Conservation (phyloP, 2,888 invertebrate genomes). For the Andrena fulva region DNA sequence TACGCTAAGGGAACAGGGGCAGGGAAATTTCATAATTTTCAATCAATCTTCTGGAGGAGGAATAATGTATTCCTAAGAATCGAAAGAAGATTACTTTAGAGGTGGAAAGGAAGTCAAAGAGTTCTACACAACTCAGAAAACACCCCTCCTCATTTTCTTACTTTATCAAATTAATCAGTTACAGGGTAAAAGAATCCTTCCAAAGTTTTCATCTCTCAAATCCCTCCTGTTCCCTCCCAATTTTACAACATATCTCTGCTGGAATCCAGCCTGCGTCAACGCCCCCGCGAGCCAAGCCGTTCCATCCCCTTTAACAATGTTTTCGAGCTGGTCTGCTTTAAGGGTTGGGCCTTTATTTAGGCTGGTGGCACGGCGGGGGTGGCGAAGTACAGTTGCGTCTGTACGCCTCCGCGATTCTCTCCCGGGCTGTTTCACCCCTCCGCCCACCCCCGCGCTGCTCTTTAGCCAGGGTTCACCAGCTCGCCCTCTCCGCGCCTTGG, state of each 20-base stretch:
- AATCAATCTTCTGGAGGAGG: no score
- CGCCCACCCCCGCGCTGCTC: conserved; percentile 50
- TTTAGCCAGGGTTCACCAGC: conserved; percentile 69
- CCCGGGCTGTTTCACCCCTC: conserved; percentile 59
- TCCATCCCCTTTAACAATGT: conserved; percentile 83
- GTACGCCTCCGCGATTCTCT: conserved; percentile 69
- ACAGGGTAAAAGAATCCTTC: no score
- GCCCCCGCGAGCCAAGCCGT: conserved; percentile 19
- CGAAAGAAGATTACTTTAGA: no score
- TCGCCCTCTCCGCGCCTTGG: conserved; percentile 66
- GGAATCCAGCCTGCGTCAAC: background rate
- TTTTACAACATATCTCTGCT: no score
- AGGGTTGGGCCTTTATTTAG: conserved; percentile 83
- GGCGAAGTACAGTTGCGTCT: conserved; percentile 68
- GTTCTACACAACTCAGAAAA: background rate
- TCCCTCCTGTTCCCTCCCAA: no score
- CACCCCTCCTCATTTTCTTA: background rate
- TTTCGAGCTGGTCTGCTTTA: conserved; percentile 83
- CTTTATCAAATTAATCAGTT: background rate
- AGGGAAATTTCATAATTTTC: no score
- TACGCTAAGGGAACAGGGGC: background rate
- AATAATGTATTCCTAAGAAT: no score
- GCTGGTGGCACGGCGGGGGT: conserved; percentile 73
- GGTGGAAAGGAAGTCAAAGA: background rate
- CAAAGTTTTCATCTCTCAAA: no score